Conservation (phyloP, 2,888 invertebrate genomes). For the Brenthis ino region DNA sequence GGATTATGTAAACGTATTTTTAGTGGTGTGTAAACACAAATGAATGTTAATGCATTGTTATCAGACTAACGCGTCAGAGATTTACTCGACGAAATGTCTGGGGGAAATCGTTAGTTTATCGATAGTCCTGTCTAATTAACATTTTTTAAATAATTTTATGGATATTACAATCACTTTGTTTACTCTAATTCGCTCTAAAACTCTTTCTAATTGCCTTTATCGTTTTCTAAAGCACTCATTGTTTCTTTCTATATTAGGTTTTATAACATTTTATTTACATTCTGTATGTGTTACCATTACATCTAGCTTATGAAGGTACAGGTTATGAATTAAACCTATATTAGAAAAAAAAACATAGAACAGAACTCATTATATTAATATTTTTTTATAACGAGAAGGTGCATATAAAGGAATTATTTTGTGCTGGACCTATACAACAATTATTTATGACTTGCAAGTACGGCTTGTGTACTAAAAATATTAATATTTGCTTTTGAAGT, state of each 20-base stretch:
- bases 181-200: neutral
- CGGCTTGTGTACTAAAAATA: neutral
- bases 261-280: too few relatives aligned
- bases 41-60: conserved; percentile 37
- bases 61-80: conserved; percentile 28
- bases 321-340: neutral
- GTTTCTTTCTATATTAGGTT: neutral
- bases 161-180: conserved; percentile 9
- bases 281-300: too few relatives aligned
- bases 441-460: neutral
- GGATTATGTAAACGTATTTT: conserved; percentile 26
- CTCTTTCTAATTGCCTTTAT: neutral
- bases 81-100: conserved; percentile 13
- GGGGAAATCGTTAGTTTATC: conserved; percentile 25
- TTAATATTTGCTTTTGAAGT: conserved; percentile 8
- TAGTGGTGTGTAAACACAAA: conserved; percentile 34
- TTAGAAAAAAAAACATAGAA: neutral
- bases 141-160: conserved; percentile 19
- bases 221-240: neutral
- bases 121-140: conserved; percentile 29
- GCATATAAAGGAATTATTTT: conserved; percentile 25
- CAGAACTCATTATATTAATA: neutral
- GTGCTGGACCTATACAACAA: conserved; percentile 1
- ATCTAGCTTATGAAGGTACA: too few relatives aligned
- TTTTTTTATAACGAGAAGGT: neutral